Base-by-base conservation (phyloP, 2,113 vertebrate species). In the Conger conger region DNA sequence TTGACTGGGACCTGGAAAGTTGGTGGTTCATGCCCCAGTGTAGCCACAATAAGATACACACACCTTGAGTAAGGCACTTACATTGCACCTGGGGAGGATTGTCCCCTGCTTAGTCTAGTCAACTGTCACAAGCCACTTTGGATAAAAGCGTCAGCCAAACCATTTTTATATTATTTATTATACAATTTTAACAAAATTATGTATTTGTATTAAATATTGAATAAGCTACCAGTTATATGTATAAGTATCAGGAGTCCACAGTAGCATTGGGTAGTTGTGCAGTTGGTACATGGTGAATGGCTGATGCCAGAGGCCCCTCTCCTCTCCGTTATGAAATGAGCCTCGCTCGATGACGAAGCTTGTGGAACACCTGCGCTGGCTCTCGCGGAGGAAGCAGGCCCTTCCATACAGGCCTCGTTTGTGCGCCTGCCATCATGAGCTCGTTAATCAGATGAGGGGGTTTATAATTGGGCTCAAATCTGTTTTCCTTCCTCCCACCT, bases 381-480 rank as follows among this genome's bases (percentile, higher is more conserved):
- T n/a, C 84, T 60, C 68, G 40, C 57, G 17, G 16, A 42, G 38
- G 57, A 80, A 73, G 13, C 33, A 5, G 33, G 60, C 60, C 68
- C 79, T 76, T 23, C 16, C 60, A 57, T 20, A 76, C 36, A 15
- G 20, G 13, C 23, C 20, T 53, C 35, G 23, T 60, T 81, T n/a
- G 60, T 80, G 37, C 79, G 4, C 42, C 8, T 45, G 30, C 80
- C 80, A 68, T 45, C 38, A n/a, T n/a, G 60, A 50, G 38, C 57
- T 30, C 23, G 35, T 86, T 82, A 81, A 86, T 86, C 63, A 77
- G 36, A 50, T 35, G 38, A 30, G 79, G 60, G 60, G 42, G 33
- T 76, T 45, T 53, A 76, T 86, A 81, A 82, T 82, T 82, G 80
- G 57, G n/a, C 63, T 53, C 73, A 81, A 85, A 85, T 73, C 30